phyloP scores from a whole-genome alignment of 1,140 invertebrate genomes.

The Tigriopus japonicus region DNA sequence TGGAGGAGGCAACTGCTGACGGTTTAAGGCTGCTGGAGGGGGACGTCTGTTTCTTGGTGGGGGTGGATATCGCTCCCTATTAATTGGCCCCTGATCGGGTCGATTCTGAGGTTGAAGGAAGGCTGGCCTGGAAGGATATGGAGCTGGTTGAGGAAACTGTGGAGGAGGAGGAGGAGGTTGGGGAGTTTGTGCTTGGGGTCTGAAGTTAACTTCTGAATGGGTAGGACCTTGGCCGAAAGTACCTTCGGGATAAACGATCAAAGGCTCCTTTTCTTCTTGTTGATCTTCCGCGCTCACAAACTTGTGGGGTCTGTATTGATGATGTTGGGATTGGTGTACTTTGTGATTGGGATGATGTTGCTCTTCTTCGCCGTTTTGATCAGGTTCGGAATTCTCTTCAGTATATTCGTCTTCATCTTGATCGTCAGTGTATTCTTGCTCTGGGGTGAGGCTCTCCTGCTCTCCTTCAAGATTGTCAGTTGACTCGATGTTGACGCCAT shows the following conservation, averaged over 20 bases:
- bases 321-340: no score
- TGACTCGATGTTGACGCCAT: no score
- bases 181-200: not conserved
- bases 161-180: not conserved
- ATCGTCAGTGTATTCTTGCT: no score
- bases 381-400: no score
- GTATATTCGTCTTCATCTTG: no score
- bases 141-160: not conserved
- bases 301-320: no score
- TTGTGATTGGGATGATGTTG: no score
- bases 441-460: no score
- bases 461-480: no score
- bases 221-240: not conserved
- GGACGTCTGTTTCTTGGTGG: not conserved
- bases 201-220: not conserved
- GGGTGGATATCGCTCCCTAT: not conserved
- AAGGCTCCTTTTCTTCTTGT: not conserved
- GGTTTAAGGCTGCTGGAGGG: not conserved
- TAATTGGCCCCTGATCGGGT: not conserved
- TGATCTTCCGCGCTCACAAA: no score
- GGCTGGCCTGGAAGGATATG: not conserved
- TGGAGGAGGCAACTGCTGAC: no score
- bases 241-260: not conserved
- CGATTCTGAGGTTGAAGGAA: not conserved
- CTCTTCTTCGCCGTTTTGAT: no score